A percentile compares a stretch with the other conserved stretches of the same genome.
phyloP scores from a whole-genome alignment of 2,113 vertebrate species.

The Callipepla californica region DNA sequence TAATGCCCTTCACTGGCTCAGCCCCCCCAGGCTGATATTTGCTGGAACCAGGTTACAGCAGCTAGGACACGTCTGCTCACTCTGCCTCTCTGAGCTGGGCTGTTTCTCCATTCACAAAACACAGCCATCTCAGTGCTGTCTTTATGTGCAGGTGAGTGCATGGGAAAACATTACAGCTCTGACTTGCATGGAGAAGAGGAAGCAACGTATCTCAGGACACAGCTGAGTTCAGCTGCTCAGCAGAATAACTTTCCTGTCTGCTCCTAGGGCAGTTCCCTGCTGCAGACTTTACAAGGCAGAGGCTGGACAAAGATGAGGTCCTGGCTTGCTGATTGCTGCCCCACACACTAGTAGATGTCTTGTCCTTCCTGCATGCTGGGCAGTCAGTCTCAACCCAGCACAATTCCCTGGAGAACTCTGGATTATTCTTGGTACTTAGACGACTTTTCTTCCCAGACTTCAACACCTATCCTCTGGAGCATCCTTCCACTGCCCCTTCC shows the following conservation, averaged over 20 bases:
- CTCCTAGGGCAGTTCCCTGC: not conserved
- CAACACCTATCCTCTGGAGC: not conserved
- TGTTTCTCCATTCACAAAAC: not conserved
- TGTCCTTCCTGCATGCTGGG: not conserved
- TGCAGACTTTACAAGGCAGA: not conserved
- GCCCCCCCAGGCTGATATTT: not conserved
- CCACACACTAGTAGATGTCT: fast-evolving
- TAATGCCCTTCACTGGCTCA: not conserved
- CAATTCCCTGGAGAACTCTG: not conserved
- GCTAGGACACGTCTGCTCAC: not conserved
- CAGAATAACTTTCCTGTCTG: fast-evolving
- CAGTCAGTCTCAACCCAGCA: not conserved
- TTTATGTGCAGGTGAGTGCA: not conserved
- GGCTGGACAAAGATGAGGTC: not conserved
- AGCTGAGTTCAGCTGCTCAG: not conserved
- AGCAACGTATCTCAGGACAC: not conserved
- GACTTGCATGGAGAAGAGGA: not conserved
- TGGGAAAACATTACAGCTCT: not conserved
- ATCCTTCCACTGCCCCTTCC: not conserved
- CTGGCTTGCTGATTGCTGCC: not conserved
- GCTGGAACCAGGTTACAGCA: not conserved
- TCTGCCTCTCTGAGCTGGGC: not conserved
- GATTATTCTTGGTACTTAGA: not conserved
- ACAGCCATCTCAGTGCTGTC: fast-evolving
- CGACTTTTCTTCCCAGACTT: not conserved